phyloP scores from a whole-genome alignment of 2,797 vertebrate species.

The Pampus argenteus region DNA sequence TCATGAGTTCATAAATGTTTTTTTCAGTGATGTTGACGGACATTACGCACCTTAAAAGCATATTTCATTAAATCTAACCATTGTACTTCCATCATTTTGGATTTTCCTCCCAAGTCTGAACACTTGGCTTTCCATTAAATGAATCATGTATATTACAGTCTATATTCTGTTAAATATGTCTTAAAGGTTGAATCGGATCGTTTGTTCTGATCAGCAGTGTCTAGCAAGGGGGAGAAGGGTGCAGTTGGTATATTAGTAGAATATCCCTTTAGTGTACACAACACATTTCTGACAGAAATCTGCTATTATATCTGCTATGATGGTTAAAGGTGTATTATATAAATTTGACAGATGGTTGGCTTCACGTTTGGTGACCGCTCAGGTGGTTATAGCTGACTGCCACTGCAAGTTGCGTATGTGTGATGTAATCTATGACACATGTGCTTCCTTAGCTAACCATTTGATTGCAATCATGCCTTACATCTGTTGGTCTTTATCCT shows the following conservation, averaged over 20 bases:
- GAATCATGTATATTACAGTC: conserved; percentile 64
- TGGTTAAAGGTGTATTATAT: conserved; percentile 53
- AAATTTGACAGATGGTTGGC: conserved; percentile 59
- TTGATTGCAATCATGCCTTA: conserved; percentile 83
- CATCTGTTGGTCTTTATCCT: conserved; percentile 73
- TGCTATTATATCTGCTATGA: conserved; percentile 27
- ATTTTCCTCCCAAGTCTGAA: conserved; percentile 54
- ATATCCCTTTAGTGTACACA: conserved; percentile 54
- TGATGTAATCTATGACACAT: conserved; percentile 63
- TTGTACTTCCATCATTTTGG: conserved; percentile 48
- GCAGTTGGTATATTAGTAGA: conserved; percentile 44
- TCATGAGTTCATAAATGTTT: conserved; percentile 54
- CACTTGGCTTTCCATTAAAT: conserved; percentile 49
- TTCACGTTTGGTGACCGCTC: conserved; percentile 51
- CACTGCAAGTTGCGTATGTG: conserved; percentile 62
- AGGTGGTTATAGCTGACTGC: conserved; percentile 59
- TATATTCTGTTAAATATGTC: conserved; percentile 60
- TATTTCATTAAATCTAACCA: conserved; percentile 56
- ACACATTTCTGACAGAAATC: conserved; percentile 48
- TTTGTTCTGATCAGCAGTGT: conserved; percentile 38
- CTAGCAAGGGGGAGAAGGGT: conserved; percentile 23
- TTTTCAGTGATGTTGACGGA: conserved; percentile 64
- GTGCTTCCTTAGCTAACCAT: conserved; percentile 73
- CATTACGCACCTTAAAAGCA: conserved; percentile 67
- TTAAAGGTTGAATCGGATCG: conserved; percentile 56